Percentiles rank a stretch among this genome's conserved stretches.
Conservation (phyloP, 2,113 vertebrate species). For the Etheostoma cragini region DNA sequence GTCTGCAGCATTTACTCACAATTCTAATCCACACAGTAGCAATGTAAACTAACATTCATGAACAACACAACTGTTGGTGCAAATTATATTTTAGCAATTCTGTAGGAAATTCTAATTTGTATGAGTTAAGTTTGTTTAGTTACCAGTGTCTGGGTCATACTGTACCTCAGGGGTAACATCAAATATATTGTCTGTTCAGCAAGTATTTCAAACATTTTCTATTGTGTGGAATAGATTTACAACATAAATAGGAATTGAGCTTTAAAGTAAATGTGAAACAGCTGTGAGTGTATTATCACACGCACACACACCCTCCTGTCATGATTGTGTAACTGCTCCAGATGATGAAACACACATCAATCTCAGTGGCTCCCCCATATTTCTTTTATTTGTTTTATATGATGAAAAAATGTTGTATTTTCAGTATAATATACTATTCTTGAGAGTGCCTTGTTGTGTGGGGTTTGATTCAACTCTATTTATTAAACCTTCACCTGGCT, state of each 20-base stretch:
- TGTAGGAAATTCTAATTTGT: background rate
- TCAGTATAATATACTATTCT: background rate
- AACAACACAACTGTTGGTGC: no score
- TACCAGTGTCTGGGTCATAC: background rate
- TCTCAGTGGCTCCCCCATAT: slow-evolving; percentile 37
- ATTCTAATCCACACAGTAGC: slow-evolving; percentile 21
- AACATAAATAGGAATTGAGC: slow-evolving; percentile 11
- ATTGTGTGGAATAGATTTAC: slow-evolving; percentile 14
- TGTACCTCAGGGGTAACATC: slow-evolving; percentile 13
- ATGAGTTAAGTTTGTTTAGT: slow-evolving; percentile 23
- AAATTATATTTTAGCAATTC: slow-evolving; percentile 14
- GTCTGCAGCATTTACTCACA: slow-evolving; percentile 37
- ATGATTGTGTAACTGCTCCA: slow-evolving; percentile 59
- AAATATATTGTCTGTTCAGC: background rate
- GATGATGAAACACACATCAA: slow-evolving; percentile 56
- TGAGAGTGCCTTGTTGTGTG: background rate
- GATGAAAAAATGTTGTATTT: slow-evolving; percentile 14
- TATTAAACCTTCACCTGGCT: background rate
- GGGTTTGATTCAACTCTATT: slow-evolving; percentile 17
- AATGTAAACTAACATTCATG: background rate
- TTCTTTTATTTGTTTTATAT: background rate
- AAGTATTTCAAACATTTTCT: slow-evolving; percentile 17
- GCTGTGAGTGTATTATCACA: slow-evolving; percentile 58
- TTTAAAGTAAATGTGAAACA: slow-evolving; percentile 73
- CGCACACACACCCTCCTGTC: slow-evolving; percentile 50